A percentile compares a stretch with the other conserved stretches of the same genome.
Conservation (phyloP, 2,888 invertebrate genomes). For the Eupithecia centaureata region DNA sequence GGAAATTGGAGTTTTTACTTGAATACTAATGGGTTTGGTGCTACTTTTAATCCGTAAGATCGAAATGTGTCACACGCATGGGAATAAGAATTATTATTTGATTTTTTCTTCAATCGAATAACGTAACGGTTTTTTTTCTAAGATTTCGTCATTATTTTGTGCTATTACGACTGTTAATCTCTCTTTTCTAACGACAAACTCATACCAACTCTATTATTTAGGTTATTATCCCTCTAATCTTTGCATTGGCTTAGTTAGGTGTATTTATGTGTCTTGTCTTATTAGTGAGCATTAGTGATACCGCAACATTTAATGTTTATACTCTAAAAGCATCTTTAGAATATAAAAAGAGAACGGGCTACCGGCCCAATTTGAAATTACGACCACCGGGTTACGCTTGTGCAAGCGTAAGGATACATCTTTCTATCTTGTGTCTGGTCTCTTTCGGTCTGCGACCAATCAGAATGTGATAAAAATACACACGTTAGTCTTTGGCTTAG, state of each 20-base stretch:
- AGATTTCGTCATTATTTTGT: background rate
- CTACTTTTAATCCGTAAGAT: background rate
- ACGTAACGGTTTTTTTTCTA: background rate
- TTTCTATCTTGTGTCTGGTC: too few relatives aligned
- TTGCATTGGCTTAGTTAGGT: background rate
- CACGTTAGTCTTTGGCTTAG: background rate
- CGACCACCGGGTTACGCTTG: too few relatives aligned
- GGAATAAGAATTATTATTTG: background rate
- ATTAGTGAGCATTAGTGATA: too few relatives aligned
- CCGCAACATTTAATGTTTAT: too few relatives aligned
- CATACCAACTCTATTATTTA: conserved; percentile 22
- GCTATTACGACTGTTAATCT: background rate
- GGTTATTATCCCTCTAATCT: too few relatives aligned
- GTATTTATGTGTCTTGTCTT: too few relatives aligned
- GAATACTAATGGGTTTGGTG: background rate
- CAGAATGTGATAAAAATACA: background rate
- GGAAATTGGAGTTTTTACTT: background rate
- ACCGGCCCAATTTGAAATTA: too few relatives aligned
- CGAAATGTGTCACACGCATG: background rate
- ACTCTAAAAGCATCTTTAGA: too few relatives aligned
- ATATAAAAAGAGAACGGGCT: too few relatives aligned
- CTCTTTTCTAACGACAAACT: conserved; percentile 1
- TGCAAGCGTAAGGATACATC: too few relatives aligned
- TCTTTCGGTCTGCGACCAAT: background rate
- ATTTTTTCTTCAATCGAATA: background rate